Evolutionary conservation across 1,140 invertebrate genomes (phyloP).

Genomic region (Polypedilum pembai): DNA sequence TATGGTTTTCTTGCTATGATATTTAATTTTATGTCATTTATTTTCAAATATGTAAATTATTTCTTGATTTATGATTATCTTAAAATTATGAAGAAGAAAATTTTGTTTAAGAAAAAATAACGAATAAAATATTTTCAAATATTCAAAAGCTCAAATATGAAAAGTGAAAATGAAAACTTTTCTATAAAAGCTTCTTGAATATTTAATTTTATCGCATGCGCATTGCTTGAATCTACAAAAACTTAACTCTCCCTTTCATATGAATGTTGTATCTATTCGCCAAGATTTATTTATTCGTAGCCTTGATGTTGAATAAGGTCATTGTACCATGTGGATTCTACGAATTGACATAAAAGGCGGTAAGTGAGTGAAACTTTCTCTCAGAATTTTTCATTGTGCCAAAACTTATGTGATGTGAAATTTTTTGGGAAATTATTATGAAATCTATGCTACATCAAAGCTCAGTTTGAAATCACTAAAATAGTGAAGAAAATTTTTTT

Average conservation of each 20-base stretch:
- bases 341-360: neutral
- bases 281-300: slow-evolving; percentile 20
- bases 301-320: slow-evolving; percentile 21
- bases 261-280: neutral
- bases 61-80: too few relatives aligned
- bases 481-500: neutral
- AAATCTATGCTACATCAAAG: neutral
- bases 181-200: neutral
- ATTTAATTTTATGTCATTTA: too few relatives aligned
- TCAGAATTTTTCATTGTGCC: too few relatives aligned
- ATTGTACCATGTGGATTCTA: slow-evolving; percentile 15
- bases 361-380: neutral
- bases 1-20: too few relatives aligned
- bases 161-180: neutral
- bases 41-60: too few relatives aligned
- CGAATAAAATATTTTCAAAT: too few relatives aligned
- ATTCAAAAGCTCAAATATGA: neutral
- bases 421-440: neutral
- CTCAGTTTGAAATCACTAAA: neutral
- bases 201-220: neutral
- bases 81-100: too few relatives aligned
- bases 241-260: slow-evolving; percentile 23
- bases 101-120: too few relatives aligned
- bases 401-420: neutral
- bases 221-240: neutral